A percentile compares a stretch with the other conserved stretches of the same genome.
phyloP scores from a whole-genome alignment of 2,113 vertebrate genomes.

The Delphinus delphis region DNA sequence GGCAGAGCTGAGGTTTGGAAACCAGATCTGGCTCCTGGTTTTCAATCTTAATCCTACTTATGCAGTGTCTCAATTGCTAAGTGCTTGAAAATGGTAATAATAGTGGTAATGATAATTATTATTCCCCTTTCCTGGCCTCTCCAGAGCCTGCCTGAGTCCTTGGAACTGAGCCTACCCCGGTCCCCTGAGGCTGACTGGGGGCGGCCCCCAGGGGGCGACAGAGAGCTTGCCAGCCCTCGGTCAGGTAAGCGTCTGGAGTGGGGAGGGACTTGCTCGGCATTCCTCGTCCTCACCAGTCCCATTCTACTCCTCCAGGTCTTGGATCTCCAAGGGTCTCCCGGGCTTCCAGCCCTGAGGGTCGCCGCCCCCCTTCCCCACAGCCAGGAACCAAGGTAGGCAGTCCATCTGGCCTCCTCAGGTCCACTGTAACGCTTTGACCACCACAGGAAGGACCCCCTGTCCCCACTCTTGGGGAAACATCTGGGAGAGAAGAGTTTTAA shows the following conservation, averaged over 20 bases:
- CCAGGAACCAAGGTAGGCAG: conserved; percentile 68
- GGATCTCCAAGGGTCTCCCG: conserved; percentile 42
- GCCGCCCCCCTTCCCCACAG: neutral
- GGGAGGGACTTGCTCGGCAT: rapidly evolving
- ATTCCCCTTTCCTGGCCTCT: neutral
- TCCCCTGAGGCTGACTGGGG: conserved; percentile 61
- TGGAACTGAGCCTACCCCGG: conserved; percentile 39
- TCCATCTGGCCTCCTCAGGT: rapidly evolving
- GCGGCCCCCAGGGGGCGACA: neutral
- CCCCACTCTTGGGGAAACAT: too few species aligned
- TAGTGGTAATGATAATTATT: neutral
- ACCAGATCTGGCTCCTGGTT: neutral
- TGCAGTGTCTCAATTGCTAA: neutral
- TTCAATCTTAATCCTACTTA: neutral
- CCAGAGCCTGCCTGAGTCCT: conserved; percentile 68
- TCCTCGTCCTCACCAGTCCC: neutral
- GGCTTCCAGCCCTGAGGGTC: conserved; percentile 56
- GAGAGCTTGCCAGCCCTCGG: neutral
- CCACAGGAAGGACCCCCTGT: neutral
- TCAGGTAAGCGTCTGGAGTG: conserved; percentile 49
- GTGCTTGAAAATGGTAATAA: neutral
- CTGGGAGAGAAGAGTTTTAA: neutral
- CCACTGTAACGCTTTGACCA: neutral
- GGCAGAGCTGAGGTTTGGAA: neutral
- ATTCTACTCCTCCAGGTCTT: conserved; percentile 25